Evolutionary conservation across 1,140 invertebrate genomes (phyloP).

Genomic region (Drosophila quadrilineata): DNA sequence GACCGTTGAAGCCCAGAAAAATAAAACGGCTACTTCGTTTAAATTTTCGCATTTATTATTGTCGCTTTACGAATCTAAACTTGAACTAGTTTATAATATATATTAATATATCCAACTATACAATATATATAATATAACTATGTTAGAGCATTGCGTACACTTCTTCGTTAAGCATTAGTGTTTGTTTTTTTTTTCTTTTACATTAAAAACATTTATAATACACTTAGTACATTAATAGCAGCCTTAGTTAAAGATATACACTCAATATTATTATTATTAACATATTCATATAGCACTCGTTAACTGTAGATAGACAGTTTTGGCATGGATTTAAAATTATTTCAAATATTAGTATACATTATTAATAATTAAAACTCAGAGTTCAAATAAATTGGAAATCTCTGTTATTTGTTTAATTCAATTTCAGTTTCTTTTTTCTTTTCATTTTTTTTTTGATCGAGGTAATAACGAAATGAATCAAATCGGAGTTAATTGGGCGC

Average conservation of each 20-base stretch:
- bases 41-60: slow-evolving; percentile 75
- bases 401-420: not conserved
- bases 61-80: slow-evolving; percentile 76
- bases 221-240: slow-evolving; percentile 48
- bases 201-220: slow-evolving; percentile 61
- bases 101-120: slow-evolving; percentile 62
- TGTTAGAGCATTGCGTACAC: slow-evolving; percentile 52
- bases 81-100: slow-evolving; percentile 59
- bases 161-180: slow-evolving; percentile 24
- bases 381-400: not conserved
- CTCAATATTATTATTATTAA: slow-evolving; percentile 12
- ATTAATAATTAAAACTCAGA: no score
- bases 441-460: slow-evolving; percentile 6
- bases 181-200: slow-evolving; percentile 21
- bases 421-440: not conserved
- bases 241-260: slow-evolving; percentile 44
- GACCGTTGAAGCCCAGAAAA: not conserved
- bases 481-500: slow-evolving; percentile 36
- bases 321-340: slow-evolving; percentile 41
- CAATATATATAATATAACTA: slow-evolving; percentile 50
- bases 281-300: slow-evolving; percentile 38
- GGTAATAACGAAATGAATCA: slow-evolving; percentile 37
- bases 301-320: slow-evolving; percentile 49
- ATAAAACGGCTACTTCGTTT: slow-evolving; percentile 42
- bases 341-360: slow-evolving; percentile 22